A percentile compares a stretch with the other conserved stretches of the same genome.
Evolutionary conservation across 92 coral and sea anemone genomes (phyloP).

Genomic region (Montipora capitata): DNA sequence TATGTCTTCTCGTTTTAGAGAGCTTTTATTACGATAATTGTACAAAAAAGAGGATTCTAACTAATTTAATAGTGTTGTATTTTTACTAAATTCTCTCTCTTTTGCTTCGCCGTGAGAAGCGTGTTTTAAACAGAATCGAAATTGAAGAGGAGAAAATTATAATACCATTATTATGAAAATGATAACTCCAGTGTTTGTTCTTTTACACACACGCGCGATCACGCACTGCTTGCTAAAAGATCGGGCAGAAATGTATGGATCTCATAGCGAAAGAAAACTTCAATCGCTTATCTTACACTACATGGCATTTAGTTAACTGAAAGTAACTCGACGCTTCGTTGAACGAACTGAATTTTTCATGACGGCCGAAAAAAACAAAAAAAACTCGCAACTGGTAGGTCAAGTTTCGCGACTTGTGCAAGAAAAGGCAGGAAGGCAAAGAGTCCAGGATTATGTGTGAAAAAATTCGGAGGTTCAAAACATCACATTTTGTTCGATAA

Average conservation of each 20-base stretch:
- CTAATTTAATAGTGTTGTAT: slow-evolving; percentile 87
- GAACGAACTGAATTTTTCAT: slow-evolving; percentile 91
- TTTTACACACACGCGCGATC: slow-evolving; percentile 25
- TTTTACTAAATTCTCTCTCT: slow-evolving; percentile 83
- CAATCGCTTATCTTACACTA: slow-evolving; percentile 22
- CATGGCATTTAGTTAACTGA: slow-evolving; percentile 91
- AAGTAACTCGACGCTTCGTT: slow-evolving; percentile 75
- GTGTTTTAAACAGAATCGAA: slow-evolving; percentile 74
- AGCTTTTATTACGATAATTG: slow-evolving; percentile 86
- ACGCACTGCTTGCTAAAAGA: background rate
- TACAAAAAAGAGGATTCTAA: slow-evolving; percentile 76
- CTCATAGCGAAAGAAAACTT: slow-evolving; percentile 1
- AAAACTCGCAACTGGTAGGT: slow-evolving; percentile 36
- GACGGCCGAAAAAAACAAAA: slow-evolving; percentile 32
- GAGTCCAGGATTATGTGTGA: background rate
- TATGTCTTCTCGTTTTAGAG: slow-evolving; percentile 86
- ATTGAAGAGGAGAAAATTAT: slow-evolving; percentile 74
- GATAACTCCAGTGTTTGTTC: slow-evolving; percentile 49
- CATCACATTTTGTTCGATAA: background rate
- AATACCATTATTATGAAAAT: slow-evolving; percentile 80
- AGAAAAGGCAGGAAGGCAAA: background rate
- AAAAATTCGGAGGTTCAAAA: background rate
- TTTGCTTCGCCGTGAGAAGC: slow-evolving; percentile 51
- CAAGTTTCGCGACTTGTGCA: slow-evolving; percentile 24
- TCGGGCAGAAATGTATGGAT: background rate